phyloP scores from a whole-genome alignment of 2,113 vertebrate genomes.

The Megaceryle torquata region DNA sequence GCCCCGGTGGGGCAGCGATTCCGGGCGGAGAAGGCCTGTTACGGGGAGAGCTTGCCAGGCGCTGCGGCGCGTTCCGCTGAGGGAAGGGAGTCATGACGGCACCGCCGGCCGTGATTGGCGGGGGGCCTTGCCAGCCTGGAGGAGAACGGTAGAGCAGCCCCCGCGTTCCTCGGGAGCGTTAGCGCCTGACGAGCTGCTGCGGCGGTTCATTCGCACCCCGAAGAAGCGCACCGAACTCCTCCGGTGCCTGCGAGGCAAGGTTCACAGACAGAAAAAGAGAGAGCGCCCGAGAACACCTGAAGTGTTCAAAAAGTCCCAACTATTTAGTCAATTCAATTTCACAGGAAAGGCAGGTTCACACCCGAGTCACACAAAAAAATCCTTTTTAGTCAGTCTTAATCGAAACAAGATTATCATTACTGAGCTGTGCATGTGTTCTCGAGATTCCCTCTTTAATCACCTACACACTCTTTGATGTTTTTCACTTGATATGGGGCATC shows the following conservation, averaged over 20 bases:
- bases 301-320: accelerated
- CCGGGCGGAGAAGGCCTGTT: no score
- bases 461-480: not conserved
- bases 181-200: not conserved
- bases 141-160: not conserved
- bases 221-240: accelerated
- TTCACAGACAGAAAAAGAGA: accelerated
- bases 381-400: not conserved
- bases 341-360: not conserved
- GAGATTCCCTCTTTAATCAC: not conserved
- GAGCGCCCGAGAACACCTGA: no score
- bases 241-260: accelerated
- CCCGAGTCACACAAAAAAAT: not conserved
- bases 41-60: no score
- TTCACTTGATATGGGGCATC: not conserved
- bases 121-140: no score
- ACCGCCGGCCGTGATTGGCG: not conserved
- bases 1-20: not conserved
- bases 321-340: accelerated
- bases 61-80: not conserved
- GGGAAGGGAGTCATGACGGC: not conserved
- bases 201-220: accelerated
- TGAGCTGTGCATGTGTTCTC: not conserved
- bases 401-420: not conserved
- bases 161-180: accelerated